Base-by-base conservation (phyloP, 2,113 vertebrate genomes). In the Ibidorhyncha struthersii region DNA sequence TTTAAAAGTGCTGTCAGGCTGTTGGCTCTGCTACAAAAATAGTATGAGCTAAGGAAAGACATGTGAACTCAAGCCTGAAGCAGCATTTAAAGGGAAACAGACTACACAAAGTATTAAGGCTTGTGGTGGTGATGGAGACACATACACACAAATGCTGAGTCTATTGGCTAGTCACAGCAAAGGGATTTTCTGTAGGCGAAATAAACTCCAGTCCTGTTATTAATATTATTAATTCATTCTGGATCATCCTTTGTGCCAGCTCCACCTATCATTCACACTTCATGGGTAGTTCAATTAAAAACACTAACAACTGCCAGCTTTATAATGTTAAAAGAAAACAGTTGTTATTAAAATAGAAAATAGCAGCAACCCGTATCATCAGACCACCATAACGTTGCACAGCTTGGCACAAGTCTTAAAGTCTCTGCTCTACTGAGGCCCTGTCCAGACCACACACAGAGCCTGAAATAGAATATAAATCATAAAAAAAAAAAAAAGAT, bases 371-470 rank as follows among this genome's bases (percentile, higher is more conserved):
- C 84, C 95, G 41, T 98, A 98, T 97, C 93, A 96, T 96, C 94
- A 97, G 98, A 98, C 97, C 97, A 98, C 98, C 98, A 96, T 81
- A 97, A 96, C 63, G 25, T 90, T 92, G 86, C 94, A 94, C 93
- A 98, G 96, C 82, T 98, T 98, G 98, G 98, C 98, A 98, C 94
- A 84, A 79, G 71, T 95, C 93, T 98, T 61, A 29, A 86, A 98
- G 90, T 90, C 93, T 98, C 88, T 97, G 93, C 92, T 97, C 34
- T 92, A 88, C 91, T 77, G 96, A 98, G 94, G 93, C 91, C 29
- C 88, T 95, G 96, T 97, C 96, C 97, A 98, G 98, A 98, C 98
- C 98, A 98, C 98, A 98, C 97, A 97, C 97, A 97, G 29, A 98
- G 97, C 32, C 93, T 96, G 88, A 98, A 97, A 97, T 95, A 96